Base-by-base conservation (phyloP, 2,797 vertebrate genomes). In the Novumbra hubbsi region DNA sequence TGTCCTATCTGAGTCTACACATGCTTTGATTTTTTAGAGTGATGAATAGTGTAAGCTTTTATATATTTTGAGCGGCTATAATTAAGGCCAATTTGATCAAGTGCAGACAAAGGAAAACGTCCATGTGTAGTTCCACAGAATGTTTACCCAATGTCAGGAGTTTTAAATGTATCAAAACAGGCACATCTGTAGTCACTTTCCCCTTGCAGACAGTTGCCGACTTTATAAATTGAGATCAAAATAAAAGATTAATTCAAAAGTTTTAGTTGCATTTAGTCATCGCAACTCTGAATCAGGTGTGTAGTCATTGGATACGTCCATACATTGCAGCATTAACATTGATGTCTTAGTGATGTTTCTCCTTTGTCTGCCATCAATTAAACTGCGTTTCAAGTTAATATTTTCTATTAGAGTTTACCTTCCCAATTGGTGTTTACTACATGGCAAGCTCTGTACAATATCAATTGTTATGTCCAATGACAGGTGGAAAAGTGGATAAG, bases 11-110 rank as follows among this genome's bases (percentile, higher is more conserved):
- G 83, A 86, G 82, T 76, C 79, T 85, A 78, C 72, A 84, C 84
- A 79, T 84, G 83, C 84, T 78, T 60, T 84, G 75, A 80, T 82
- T 72, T 62, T 74, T 57, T 73, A 84, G 81, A 82, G 77, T 76
- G 81, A 83, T 80, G 81, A 50, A 82, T 83, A 86, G 80, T 57
- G 70, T 81, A 88, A 86, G 77, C 82, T 82, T 83, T 80, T 74
- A 75, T 85, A 82, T 80, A 75, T 80, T 82, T 81, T 57, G 16
- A 83, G 77, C 80, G 75, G 81, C 83, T 84, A 77, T 80, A 81
- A 76, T 81, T 87, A 14, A 60, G 21, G 21, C 55, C 55, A 60
- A 60, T 60, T 27, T 12, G 24, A 27, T 60, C 55, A 60, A 60
- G n/a, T 60, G 21, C 55, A 60, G 55, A 60, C 24, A 27, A 60